These are phyloP conservation scores for Mastigias papua DNA, from an alignment of 30 jellyfish, hydroid and myxozoan species.

Conservation along the genomic window DNA sequence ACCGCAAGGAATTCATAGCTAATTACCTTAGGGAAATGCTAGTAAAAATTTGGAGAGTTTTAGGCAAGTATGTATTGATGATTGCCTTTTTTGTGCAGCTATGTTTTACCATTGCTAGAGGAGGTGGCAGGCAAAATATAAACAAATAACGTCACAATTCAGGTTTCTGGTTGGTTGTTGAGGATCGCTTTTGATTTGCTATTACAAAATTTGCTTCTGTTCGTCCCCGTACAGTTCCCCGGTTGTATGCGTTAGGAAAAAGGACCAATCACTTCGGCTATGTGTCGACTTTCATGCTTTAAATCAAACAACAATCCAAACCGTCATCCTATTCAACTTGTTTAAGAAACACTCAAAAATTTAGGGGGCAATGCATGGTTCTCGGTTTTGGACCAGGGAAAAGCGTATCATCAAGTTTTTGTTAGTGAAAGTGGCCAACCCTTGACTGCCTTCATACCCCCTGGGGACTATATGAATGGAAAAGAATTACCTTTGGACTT, in stretches of 20 bases:
- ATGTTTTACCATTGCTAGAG: no score
- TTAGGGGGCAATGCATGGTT: constrained; percentile 73
- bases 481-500: constrained; percentile 57
- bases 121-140: no score
- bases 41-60: no score
- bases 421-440: constrained; percentile 41
- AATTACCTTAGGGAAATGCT: no score
- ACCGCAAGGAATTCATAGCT: no score
- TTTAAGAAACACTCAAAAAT: constrained; percentile 35
- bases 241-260: constrained; percentile 56
- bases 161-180: no score
- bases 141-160: no score
- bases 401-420: constrained; percentile 73
- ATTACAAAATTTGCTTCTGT: no score
- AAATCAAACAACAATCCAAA: constrained; percentile 53
- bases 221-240: constrained; percentile 12
- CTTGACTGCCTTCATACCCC: constrained; percentile 70
- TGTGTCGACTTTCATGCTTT: constrained; percentile 59
- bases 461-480: constrained; percentile 77
- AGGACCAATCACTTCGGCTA: constrained; percentile 37
- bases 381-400: constrained; percentile 60
- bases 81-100: no score
- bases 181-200: no score
- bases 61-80: no score
- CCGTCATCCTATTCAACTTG: constrained; percentile 63